phyloP scores from a whole-genome alignment of 30 jellyfish, hydroid and myxozoan species.

The Sanderia malayensis region DNA sequence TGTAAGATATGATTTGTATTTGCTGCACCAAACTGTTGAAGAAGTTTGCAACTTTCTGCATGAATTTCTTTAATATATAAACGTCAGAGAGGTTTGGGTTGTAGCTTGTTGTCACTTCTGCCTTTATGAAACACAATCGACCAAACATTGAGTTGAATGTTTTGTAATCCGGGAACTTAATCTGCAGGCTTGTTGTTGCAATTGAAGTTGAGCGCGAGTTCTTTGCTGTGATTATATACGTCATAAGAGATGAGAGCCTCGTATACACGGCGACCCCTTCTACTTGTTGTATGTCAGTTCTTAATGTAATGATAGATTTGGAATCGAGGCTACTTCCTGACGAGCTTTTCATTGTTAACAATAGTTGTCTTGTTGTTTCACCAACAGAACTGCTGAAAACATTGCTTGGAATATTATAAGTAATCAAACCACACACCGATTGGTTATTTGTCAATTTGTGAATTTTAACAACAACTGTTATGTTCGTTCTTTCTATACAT shows the following conservation, averaged over 20 bases:
- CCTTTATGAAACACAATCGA: constrained; percentile 31
- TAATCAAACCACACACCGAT: constrained; percentile 52
- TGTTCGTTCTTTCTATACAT: constrained; percentile 45
- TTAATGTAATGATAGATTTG: constrained; percentile 23
- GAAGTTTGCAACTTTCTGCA: constrained; percentile 20
- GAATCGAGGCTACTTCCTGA: constrained; percentile 1
- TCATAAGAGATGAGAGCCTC: constrained; percentile 11
- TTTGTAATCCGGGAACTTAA: constrained; percentile 36
- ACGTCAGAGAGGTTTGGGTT: constrained; percentile 57
- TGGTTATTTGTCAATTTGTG: constrained; percentile 10
- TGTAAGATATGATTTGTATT: constrained; percentile 40
- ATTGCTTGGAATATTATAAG: constrained; percentile 42
- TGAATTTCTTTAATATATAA: constrained; percentile 35
- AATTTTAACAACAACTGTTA: constrained; percentile 20
- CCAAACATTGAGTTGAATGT: background rate
- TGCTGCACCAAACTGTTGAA: constrained; percentile 24
- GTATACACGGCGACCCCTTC: constrained; percentile 41
- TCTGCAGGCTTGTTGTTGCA: constrained; percentile 24
- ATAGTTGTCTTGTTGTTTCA: constrained; percentile 63
- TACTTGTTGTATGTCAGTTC: constrained; percentile 32
- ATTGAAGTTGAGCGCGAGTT: constrained; percentile 44
- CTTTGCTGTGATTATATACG: constrained; percentile 45
- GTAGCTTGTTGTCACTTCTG: constrained; percentile 1
- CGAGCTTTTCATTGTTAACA: constrained; percentile 28
- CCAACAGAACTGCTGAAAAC: constrained; percentile 70